A percentile compares a stretch with the other conserved stretches of the same genome.
These are phyloP conservation scores for Lota lota DNA, from an alignment of 2,113 vertebrate species.

Conservation along the genomic window DNA sequence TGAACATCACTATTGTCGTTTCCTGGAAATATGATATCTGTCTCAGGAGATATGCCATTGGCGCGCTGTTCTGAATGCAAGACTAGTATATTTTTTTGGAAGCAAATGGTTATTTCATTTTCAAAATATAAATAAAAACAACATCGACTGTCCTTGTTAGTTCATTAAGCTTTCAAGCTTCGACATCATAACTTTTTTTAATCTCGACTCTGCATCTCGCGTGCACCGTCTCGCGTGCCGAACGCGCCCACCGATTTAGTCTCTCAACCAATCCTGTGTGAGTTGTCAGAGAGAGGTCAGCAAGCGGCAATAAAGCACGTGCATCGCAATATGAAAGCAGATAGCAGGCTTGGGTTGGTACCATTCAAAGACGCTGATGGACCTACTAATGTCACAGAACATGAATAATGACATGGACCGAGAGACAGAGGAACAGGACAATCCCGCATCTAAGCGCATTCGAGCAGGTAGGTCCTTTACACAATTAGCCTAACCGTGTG, in stretches of 20 bases:
- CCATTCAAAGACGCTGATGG: neutral
- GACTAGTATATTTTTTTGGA: no score
- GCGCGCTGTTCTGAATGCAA: no score
- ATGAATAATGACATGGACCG: constrained; percentile 36
- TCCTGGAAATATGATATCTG: no score
- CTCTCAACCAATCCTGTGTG: neutral
- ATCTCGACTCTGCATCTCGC: neutral
- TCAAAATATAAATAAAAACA: no score
- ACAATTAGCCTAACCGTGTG: no score
- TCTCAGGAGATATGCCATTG: no score
- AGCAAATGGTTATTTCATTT: no score
- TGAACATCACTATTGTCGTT: no score
- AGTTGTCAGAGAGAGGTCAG: neutral
- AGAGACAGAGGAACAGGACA: neutral
- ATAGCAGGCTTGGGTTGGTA: neutral
- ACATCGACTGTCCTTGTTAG: no score
- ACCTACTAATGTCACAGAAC: neutral
- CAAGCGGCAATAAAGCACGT: neutral
- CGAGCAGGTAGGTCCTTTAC: constrained; percentile 36
- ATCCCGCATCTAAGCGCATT: neutral
- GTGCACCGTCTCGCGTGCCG: neutral
- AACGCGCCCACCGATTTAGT: neutral
- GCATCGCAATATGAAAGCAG: neutral
- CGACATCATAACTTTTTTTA: no score
- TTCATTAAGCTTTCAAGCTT: no score